phyloP scores from a whole-genome alignment of 2,888 invertebrate species.

The Siphlonurus alternatus region DNA sequence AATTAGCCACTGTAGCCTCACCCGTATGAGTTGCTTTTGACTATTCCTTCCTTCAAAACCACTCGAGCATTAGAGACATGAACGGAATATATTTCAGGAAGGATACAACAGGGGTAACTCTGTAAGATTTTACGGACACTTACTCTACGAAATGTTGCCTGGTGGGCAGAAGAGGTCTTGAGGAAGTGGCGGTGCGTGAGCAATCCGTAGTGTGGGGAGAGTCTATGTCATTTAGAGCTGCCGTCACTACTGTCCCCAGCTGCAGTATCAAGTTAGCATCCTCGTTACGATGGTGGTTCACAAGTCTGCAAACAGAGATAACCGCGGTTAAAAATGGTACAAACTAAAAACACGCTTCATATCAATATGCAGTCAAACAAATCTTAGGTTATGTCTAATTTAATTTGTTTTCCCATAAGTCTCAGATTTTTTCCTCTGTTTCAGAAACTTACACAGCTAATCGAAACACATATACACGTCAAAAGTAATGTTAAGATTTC shows the following conservation, averaged over 20 bases:
- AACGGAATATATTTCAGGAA: neutral
- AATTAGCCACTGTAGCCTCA: neutral
- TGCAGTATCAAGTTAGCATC: neutral
- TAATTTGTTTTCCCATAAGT: too few species aligned
- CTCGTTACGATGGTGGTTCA: neutral
- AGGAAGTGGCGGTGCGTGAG: neutral
- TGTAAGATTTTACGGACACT: neutral
- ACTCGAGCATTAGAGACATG: neutral
- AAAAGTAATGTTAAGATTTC: too few species aligned
- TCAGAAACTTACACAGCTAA: too few species aligned
- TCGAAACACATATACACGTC: too few species aligned
- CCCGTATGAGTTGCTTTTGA: neutral
- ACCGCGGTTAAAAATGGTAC: too few species aligned
- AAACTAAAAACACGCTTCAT: too few species aligned
- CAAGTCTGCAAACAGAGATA: too few species aligned
- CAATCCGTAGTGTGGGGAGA: neutral
- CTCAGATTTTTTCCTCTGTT: too few species aligned
- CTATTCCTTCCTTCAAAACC: neutral
- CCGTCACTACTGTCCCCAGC: constrained; percentile 5
- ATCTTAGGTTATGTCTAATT: too few species aligned
- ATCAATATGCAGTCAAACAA: too few species aligned
- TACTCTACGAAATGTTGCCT: too few species aligned
- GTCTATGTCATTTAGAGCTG: neutral
- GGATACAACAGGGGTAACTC: neutral
- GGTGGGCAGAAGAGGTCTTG: neutral